Base-by-base conservation (phyloP, 2,113 vertebrate genomes). In the Menura novaehollandiae region DNA sequence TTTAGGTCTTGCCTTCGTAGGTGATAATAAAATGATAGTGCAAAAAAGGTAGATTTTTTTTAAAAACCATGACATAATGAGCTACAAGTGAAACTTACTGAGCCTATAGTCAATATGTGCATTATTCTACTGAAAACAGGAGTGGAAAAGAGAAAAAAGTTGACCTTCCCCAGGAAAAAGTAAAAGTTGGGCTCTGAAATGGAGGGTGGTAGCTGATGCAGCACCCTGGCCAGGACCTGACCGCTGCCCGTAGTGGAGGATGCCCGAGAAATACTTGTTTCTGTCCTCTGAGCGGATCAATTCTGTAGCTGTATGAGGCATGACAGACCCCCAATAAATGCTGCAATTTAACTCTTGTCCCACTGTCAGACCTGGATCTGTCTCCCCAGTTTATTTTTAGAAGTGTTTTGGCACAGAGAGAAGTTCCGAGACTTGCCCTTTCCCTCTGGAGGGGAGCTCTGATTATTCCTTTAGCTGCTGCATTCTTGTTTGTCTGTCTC, bases 401-500 rank as follows among this genome's bases (percentile, higher is more conserved):
- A 93, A 88, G n/a, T 41, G 43, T 69, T 88, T 89, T 91, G 81
- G 91, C 71, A 88, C 63, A 68, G 64, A 51, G 30, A 73, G 43
- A 62, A 82, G 58, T 73, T 58, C 30, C 0, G 2, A 89, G 62
- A 37, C 58, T 66, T 89, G 74, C 44, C 69, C 84, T 93, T 95
- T 89, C 62, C 66, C 37, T 41, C 21, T 66, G 39, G 62, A 91
- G 81, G 71, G 62, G 58, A 87, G 35, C 30, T 89, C 78, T 83
- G 91, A 89, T 96, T 94, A 93, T 85, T 95, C 82, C 58, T 94
- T 88, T 68, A 80, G 89, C 91, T 66, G 43, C 4, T 0, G 43
- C 63, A 20, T 93, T 95, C 87, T 87, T 68, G 69, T 93, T 94
- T 96, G 85, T 58, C 93, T 91, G 52, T 79, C 89, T 93, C 87